These are phyloP conservation scores for Argyrosomus japonicus DNA, from an alignment of 2,113 vertebrate genomes.

Conservation along the genomic window DNA sequence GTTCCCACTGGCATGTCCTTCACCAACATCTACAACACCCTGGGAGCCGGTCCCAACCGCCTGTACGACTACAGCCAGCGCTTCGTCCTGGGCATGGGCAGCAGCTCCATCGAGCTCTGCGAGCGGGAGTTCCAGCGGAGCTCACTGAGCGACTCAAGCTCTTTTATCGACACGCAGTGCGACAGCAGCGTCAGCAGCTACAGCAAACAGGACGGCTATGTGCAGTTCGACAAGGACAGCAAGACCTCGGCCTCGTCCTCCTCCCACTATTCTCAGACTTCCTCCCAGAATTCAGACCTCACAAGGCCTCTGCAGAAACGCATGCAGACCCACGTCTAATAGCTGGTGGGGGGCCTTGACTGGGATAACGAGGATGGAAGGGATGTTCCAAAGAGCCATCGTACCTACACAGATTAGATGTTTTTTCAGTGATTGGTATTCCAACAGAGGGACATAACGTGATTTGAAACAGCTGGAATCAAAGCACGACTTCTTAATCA, in stretches of 20 bases:
- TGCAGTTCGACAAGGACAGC: slow-evolving; percentile 8
- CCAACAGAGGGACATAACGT: not conserved
- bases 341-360: not conserved
- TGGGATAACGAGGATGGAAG: not conserved
- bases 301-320: slow-evolving; percentile 9
- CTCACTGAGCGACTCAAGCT: not conserved
- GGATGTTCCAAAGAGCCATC: slow-evolving; percentile 15
- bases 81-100: not conserved
- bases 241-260: slow-evolving; percentile 8
- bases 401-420: not conserved
- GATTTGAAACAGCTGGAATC: not conserved
- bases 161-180: slow-evolving; percentile 1
- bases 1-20: slow-evolving; percentile 9
- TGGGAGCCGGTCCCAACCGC: not conserved
- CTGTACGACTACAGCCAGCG: slow-evolving; percentile 8
- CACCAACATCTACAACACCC: slow-evolving; percentile 18
- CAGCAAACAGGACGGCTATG: not conserved
- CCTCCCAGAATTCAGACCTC: slow-evolving; percentile 21
- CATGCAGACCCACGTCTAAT: slow-evolving; percentile 8
- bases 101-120: slow-evolving; percentile 6
- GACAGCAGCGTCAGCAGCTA: slow-evolving; percentile 11
- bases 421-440: not conserved
- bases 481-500: not conserved
- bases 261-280: slow-evolving; percentile 3
- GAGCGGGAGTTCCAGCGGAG: slow-evolving; percentile 3